These are phyloP conservation scores for Nomada fucata DNA, from an alignment of 2,888 invertebrate species.

Conservation along the genomic window DNA sequence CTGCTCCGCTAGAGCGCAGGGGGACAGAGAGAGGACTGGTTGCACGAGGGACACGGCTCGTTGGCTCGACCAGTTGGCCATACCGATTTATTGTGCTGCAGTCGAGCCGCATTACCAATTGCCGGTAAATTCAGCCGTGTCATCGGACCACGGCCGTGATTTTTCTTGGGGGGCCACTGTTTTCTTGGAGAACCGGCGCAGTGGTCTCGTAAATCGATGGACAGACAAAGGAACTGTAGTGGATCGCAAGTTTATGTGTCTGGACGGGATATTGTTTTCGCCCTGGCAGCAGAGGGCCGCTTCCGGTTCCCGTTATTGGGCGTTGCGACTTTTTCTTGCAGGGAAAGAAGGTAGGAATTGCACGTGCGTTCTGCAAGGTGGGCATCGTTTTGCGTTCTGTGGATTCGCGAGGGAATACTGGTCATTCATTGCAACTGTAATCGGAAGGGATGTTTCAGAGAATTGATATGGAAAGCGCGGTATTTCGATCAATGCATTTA, in stretches of 20 bases:
- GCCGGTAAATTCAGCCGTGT: slow-evolving; percentile 70
- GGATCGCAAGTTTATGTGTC: too few species aligned
- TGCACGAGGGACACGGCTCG: slow-evolving; percentile 76
- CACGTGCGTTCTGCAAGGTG: background rate
- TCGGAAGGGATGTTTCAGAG: too few species aligned
- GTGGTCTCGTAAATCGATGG: slow-evolving; percentile 44
- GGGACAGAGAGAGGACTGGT: slow-evolving; percentile 19
- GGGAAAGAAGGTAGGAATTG: background rate
- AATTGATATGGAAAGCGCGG: too few species aligned
- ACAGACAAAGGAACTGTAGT: background rate
- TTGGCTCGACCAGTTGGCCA: slow-evolving; percentile 78
- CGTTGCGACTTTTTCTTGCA: background rate
- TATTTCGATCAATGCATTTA: too few species aligned
- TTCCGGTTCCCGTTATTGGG: slow-evolving; percentile 9
- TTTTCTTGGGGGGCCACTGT: slow-evolving; percentile 30
- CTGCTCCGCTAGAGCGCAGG: background rate
- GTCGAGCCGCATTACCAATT: slow-evolving; percentile 71
- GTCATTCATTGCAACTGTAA: too few species aligned
- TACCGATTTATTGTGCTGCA: slow-evolving; percentile 79
- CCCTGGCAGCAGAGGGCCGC: background rate
- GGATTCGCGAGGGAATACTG: too few species aligned
- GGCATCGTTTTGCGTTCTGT: background rate
- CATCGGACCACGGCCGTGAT: slow-evolving; percentile 51
- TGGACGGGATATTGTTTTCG: slow-evolving; percentile 14
- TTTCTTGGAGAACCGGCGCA: slow-evolving; percentile 33